These are phyloP conservation scores for Micropoecilia bifurca DNA, from an alignment of 2,797 vertebrate species.

Conservation along the genomic window DNA sequence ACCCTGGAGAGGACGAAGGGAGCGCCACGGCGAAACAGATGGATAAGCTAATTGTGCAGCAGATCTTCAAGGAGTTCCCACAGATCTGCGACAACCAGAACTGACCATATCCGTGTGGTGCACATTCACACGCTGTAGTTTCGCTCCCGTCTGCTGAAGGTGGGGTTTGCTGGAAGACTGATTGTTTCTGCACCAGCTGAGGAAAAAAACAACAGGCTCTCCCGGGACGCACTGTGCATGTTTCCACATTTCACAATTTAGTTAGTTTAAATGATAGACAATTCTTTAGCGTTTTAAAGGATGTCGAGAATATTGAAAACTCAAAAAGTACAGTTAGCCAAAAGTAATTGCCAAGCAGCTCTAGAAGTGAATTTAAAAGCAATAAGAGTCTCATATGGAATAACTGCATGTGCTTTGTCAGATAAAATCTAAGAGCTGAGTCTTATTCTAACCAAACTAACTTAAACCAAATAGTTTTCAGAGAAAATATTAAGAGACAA, in stretches of 20 bases:
- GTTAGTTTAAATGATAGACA: conserved; percentile 3
- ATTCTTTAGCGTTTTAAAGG: conserved; percentile 16
- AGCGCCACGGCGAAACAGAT: conserved; percentile 89
- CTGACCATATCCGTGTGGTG: conserved; percentile 49
- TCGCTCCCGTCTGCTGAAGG: conserved; percentile 45
- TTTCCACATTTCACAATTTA: conserved; percentile 8
- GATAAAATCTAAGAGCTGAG: conserved; percentile 17
- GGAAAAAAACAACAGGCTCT: conserved; percentile 26
- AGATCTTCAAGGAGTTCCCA: conserved; percentile 95
- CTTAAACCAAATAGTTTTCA: conserved; percentile 30
- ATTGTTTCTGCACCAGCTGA: conserved; percentile 39
- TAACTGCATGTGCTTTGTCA: conserved; percentile 24
- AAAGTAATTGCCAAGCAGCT: conserved; percentile 31
- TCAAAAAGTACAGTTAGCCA: conserved; percentile 16
- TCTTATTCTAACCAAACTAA: conserved; percentile 30
- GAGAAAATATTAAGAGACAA: conserved; percentile 5
- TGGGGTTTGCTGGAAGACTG: conserved; percentile 12
- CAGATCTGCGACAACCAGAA: conserved; percentile 76
- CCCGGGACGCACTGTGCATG: conserved; percentile 31
- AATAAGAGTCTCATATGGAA: conserved; percentile 44
- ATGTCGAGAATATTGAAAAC: conserved; percentile 18
- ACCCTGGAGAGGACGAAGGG: conserved; percentile 73
- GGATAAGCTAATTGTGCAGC: conserved; percentile 95
- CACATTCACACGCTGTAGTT: conserved; percentile 50
- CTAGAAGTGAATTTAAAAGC: conserved; percentile 31